phyloP scores from a whole-genome alignment of 1,140 invertebrate species.

The Stegodyphus mimosarum region DNA sequence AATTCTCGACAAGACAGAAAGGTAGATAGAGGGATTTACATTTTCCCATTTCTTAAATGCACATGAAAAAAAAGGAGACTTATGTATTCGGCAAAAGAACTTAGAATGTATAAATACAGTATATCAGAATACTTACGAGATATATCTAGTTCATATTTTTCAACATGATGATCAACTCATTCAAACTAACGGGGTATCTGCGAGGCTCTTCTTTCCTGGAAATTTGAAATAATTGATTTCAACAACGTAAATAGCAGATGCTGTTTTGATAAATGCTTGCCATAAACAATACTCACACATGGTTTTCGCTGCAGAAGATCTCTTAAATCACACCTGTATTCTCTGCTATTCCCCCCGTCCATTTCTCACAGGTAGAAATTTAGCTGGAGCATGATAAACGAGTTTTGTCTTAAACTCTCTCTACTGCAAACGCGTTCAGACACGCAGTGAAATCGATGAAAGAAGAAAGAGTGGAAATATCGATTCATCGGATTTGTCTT shows the following conservation, averaged over 20 bases:
- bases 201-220: background rate
- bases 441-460: conserved; percentile 36
- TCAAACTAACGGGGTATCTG: too few species aligned
- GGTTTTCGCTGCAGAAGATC: background rate
- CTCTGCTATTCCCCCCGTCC: background rate
- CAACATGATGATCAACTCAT: too few species aligned
- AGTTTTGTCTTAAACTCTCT: conserved; percentile 31
- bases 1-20: too few species aligned
- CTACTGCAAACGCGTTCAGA: background rate
- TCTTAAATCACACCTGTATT: background rate
- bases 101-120: too few species aligned
- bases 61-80: too few species aligned
- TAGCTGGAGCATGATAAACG: conserved; percentile 35
- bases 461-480: conserved; percentile 25
- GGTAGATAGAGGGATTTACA: too few species aligned
- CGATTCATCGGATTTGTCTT: conserved; percentile 37
- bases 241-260: conserved; percentile 44
- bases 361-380: conserved; percentile 41
- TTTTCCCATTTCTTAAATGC: too few species aligned
- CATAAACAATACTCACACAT: conserved; percentile 35
- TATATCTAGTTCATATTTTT: too few species aligned
- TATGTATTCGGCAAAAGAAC: too few species aligned
- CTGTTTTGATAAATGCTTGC: conserved; percentile 24
- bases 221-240: conserved; percentile 45
- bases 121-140: too few species aligned